Evolutionary conservation across 2,888 invertebrate species (phyloP).

Genomic region (Eutolmus rufibarbis): DNA sequence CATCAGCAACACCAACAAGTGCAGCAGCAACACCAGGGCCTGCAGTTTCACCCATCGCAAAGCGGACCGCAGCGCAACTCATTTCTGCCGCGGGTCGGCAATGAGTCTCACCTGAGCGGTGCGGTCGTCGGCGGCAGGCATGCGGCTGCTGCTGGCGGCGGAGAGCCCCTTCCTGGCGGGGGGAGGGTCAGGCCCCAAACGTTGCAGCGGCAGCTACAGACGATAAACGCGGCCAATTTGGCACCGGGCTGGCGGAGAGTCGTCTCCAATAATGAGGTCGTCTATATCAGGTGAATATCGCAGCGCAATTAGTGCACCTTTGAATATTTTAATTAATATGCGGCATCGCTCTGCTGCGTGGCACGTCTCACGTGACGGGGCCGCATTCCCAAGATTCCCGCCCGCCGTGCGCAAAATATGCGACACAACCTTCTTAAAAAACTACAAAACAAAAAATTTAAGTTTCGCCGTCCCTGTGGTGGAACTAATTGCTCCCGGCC

Average conservation of each 20-base stretch:
- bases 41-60: slow-evolving; percentile 45
- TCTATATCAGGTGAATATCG: slow-evolving; percentile 75
- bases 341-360: background rate
- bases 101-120: slow-evolving; percentile 43
- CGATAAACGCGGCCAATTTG: slow-evolving; percentile 62
- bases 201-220: background rate
- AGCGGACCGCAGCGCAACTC: slow-evolving; percentile 52
- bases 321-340: background rate
- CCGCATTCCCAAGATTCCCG: background rate
- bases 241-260: slow-evolving; percentile 82
- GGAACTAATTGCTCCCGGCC: slow-evolving; percentile 1
- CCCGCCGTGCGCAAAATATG: background rate
- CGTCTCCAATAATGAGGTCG: slow-evolving; percentile 73
- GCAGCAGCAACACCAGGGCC: background rate
- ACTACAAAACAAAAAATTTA: background rate
- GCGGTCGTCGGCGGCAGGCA: slow-evolving; percentile 54
- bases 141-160: slow-evolving; percentile 45
- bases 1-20: slow-evolving; percentile 29
- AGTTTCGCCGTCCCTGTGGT: background rate
- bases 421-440: background rate
- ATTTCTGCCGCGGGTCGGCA: slow-evolving; percentile 56
- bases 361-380: background rate
- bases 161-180: background rate
- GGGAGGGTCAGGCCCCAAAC: slow-evolving; percentile 44
- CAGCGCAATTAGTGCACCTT: slow-evolving; percentile 49